A percentile compares a stretch with the other conserved stretches of the same genome.
phyloP scores from a whole-genome alignment of 2,113 vertebrate genomes.

The Scolopax mira region DNA sequence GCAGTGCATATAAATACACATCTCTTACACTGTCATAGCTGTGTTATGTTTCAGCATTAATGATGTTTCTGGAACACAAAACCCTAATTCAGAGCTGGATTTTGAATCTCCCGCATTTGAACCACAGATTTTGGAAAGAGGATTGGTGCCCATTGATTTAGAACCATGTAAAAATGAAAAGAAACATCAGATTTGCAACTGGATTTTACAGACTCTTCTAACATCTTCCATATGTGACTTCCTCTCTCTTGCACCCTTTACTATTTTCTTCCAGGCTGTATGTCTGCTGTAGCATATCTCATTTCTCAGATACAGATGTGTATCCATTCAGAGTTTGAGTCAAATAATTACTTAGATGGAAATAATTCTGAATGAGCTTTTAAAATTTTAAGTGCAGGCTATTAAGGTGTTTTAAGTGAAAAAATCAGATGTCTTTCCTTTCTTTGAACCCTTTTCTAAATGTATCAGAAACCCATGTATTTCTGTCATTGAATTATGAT shows the following conservation, averaged over 20 bases:
- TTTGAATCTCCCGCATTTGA: background rate
- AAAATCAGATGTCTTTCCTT: background rate
- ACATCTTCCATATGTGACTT: background rate
- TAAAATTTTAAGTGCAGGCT: background rate
- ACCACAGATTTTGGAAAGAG: background rate
- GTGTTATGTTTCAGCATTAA: background rate
- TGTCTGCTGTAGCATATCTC: background rate
- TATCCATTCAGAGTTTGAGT: background rate
- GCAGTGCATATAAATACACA: slow-evolving; percentile 45
- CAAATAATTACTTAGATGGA: background rate
- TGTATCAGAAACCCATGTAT: background rate
- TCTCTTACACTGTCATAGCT: slow-evolving; percentile 7
- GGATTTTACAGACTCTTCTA: background rate
- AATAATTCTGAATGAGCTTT: background rate
- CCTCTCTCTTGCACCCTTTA: background rate
- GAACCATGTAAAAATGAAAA: background rate
- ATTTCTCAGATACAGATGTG: background rate
- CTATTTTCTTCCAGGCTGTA: background rate
- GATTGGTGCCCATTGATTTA: background rate
- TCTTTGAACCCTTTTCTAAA: background rate
- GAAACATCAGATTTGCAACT: background rate
- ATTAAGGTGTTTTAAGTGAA: background rate
- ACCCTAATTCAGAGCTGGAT: background rate
- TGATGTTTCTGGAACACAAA: background rate
- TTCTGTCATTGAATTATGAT: background rate